Percentiles rank a stretch among this genome's conserved stretches.
These are phyloP conservation scores for Pterois miles DNA, from an alignment of 2,797 vertebrate genomes.

Conservation along the genomic window DNA sequence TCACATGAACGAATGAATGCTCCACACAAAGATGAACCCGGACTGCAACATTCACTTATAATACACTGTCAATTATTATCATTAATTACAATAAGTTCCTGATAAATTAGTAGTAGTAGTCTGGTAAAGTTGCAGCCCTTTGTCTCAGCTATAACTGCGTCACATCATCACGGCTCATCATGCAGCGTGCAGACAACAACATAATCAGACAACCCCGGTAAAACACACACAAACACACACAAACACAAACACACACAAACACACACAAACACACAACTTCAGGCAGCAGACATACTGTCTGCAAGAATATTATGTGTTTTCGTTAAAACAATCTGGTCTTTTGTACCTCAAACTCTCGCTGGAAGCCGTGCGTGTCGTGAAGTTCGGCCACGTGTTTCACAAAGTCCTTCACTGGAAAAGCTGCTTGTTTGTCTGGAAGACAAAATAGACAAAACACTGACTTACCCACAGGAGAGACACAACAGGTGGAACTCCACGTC, in stretches of 20 bases:
- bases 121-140: not conserved
- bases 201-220: not conserved
- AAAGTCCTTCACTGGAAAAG: conserved; percentile 90
- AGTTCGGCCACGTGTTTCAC: conserved; percentile 92
- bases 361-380: conserved; percentile 90
- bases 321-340: not conserved
- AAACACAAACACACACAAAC: not conserved
- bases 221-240: not conserved
- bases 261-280: no score
- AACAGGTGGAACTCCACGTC: not conserved
- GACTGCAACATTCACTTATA: not conserved
- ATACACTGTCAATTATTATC: not conserved
- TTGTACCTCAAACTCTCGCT: conserved; percentile 95
- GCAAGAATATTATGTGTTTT: not conserved
- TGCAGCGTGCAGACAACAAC: conserved; percentile 27
- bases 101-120: not conserved
- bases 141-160: not conserved
- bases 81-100: not conserved
- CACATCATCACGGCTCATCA: conserved; percentile 12
- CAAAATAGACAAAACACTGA: not conserved
- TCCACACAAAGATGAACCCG: not conserved
- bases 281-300: not conserved
- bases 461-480: not conserved
- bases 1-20: not conserved
- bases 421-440: conserved; percentile 81